These are phyloP conservation scores for Procambarus clarkii DNA, from an alignment of 1,140 invertebrate species.

Conservation along the genomic window DNA sequence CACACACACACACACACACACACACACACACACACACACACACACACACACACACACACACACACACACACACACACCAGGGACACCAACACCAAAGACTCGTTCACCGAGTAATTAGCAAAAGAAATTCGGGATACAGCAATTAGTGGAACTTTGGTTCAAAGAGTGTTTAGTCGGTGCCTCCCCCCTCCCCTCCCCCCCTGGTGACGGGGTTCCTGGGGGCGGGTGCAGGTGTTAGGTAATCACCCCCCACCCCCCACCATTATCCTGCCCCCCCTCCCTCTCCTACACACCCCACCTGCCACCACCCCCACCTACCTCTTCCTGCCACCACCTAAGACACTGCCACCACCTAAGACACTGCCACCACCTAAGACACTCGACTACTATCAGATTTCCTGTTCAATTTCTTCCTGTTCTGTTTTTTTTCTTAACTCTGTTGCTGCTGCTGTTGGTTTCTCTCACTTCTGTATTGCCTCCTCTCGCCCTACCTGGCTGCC, in stretches of 20 bases:
- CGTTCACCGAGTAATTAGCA: not conserved
- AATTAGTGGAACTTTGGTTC: constrained; percentile 10
- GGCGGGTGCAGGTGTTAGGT: not conserved
- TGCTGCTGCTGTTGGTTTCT: not conserved
- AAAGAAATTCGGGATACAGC: not conserved
- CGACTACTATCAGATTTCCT: not conserved
- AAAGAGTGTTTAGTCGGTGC: not conserved
- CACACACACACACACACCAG: not conserved
- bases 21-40: not conserved
- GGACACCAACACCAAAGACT: not conserved
- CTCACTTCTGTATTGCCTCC: not conserved
- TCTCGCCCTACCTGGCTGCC: not conserved
- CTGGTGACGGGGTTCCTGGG: not conserved
- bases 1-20: too few relatives aligned
- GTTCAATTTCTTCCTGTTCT: not conserved
- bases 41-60: not conserved
- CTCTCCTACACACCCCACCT: too few relatives aligned
- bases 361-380: too few relatives aligned
- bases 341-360: too few relatives aligned
- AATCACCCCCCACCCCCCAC: not conserved
- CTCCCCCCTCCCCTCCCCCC: too few relatives aligned
- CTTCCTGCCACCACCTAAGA: not conserved
- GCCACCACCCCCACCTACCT: too few relatives aligned
- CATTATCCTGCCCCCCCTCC: too few relatives aligned
- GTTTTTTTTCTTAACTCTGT: not conserved